Conservation (phyloP, 1,140 invertebrate genomes). For the Drosophila jambulina region DNA sequence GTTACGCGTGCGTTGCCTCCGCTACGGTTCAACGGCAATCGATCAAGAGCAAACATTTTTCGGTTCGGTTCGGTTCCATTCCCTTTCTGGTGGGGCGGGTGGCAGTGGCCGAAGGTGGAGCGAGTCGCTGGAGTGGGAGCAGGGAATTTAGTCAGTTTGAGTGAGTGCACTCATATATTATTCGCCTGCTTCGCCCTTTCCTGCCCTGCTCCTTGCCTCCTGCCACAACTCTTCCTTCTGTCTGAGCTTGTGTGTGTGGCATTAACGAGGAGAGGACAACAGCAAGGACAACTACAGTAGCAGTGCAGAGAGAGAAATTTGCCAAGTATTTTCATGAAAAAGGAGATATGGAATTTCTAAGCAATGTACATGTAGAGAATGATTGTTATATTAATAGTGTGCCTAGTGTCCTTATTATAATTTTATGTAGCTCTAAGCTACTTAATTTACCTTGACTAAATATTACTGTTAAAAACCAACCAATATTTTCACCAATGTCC, state of each 20-base stretch:
- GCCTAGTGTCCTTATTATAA: too few species aligned
- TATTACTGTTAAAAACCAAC: too few species aligned
- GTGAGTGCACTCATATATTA: conserved; percentile 81
- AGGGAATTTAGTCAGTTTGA: conserved; percentile 81
- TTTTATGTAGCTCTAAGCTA: too few species aligned
- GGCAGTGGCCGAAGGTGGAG: conserved; percentile 6
- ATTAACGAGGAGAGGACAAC: conserved; percentile 40
- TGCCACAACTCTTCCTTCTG: conserved; percentile 17
- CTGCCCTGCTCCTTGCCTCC: conserved; percentile 4
- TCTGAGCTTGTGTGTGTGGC: conserved; percentile 50
- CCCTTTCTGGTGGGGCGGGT: conserved; percentile 25
- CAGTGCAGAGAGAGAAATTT: conserved; percentile 45
- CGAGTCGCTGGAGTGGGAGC: conserved; percentile 28
- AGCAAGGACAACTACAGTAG: conserved; percentile 37
- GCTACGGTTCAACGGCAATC: conserved; percentile 82
- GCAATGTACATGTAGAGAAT: too few species aligned
- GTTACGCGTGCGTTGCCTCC: conserved; percentile 82
- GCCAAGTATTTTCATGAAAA: too few species aligned
- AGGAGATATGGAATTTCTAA: too few species aligned
- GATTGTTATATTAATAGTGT: too few species aligned
- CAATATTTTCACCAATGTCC: too few species aligned
- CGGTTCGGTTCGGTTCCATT: conserved; percentile 19
- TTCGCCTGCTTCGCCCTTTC: conserved; percentile 32
- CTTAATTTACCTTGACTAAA: too few species aligned
- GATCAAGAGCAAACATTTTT: conserved; percentile 82